These are phyloP conservation scores for Nothobranchius kuhntae DNA, from an alignment of 2,113 vertebrate genomes.

Conservation along the genomic window DNA sequence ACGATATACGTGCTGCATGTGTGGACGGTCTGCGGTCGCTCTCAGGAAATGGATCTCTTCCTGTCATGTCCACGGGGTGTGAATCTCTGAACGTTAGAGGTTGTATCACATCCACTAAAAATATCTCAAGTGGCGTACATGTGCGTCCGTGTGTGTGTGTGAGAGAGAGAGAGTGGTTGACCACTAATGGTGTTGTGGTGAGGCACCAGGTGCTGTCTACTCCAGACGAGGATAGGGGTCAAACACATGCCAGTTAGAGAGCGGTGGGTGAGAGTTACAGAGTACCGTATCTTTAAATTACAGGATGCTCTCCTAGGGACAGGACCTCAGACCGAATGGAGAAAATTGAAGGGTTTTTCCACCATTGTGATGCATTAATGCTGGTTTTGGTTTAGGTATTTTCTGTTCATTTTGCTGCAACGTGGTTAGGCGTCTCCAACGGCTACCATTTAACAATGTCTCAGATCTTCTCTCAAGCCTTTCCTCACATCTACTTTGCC, in stretches of 20 bases:
- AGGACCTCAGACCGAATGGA: conserved; percentile 21
- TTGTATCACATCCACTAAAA: conserved; percentile 57
- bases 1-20: conserved; percentile 29
- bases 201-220: conserved; percentile 69
- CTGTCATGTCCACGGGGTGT: conserved; percentile 66
- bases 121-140: conserved; percentile 44
- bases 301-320: conserved; percentile 23
- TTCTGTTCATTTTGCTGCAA: conserved; percentile 50
- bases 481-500: conserved; percentile 29
- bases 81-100: conserved; percentile 57
- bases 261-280: conserved; percentile 5
- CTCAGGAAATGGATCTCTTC: conserved; percentile 83
- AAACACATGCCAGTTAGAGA: conserved; percentile 60
- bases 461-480: conserved; percentile 56
- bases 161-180: conserved; percentile 50
- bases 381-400: conserved; percentile 16
- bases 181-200: conserved; percentile 65
- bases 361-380: conserved; percentile 12
- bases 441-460: conserved; percentile 57
- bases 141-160: conserved; percentile 8
- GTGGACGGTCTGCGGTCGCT: conserved; percentile 73
- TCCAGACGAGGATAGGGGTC: conserved; percentile 58
- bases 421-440: conserved; percentile 52
- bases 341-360: conserved; percentile 1
- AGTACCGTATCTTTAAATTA: conserved; percentile 40